These are phyloP conservation scores for Cervus canadensis DNA, from an alignment of 2,113 vertebrate genomes.

Conservation along the genomic window DNA sequence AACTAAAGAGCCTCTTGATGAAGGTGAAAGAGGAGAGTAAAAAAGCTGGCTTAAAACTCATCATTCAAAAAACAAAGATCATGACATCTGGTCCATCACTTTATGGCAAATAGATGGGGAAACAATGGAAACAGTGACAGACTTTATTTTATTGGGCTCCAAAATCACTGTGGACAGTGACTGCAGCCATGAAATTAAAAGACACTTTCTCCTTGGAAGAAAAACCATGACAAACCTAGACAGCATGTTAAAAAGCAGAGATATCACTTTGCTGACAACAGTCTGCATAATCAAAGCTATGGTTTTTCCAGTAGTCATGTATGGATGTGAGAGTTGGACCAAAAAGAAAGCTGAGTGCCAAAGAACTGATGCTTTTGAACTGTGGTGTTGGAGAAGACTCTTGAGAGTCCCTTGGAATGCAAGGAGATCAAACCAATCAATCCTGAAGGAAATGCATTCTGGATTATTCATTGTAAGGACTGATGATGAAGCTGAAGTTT, in stretches of 20 bases:
- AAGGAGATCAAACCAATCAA: neutral
- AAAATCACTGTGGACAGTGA: neutral
- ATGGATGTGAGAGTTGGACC: neutral
- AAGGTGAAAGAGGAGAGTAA: neutral
- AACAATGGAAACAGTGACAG: neutral
- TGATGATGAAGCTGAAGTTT: neutral
- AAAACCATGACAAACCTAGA: neutral
- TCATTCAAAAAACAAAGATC: neutral
- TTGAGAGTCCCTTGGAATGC: neutral
- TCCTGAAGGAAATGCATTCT: neutral
- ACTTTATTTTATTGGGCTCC: neutral
- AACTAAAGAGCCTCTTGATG: neutral
- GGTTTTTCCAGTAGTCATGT: neutral
- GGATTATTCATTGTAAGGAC: neutral
- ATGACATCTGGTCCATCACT: neutral
- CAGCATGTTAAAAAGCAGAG: neutral
- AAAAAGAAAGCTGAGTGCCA: rapidly evolving
- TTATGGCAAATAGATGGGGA: neutral
- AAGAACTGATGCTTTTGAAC: neutral
- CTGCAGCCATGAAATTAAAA: neutral
- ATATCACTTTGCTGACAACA: neutral
- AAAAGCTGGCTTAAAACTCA: neutral
- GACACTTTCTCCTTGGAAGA: neutral
- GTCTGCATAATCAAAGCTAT: neutral
- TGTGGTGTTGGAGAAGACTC: neutral